Conservation (phyloP, 2,113 vertebrate species). For the Uropsilus gracilis region DNA sequence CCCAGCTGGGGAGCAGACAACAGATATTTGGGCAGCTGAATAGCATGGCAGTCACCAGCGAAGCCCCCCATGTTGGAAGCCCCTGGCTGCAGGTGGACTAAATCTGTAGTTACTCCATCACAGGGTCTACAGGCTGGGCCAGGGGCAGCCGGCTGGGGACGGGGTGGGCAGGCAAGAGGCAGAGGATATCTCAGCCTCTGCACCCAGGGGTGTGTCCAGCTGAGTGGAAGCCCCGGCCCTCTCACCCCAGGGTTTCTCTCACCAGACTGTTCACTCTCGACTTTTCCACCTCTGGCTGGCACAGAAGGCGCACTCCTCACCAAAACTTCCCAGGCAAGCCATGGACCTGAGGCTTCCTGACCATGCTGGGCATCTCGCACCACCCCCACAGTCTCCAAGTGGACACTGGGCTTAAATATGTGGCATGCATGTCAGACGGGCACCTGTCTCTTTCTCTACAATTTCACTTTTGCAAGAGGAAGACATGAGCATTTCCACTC, state of each 20-base stretch:
- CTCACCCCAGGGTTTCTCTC: background rate
- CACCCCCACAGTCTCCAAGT: too few relatives aligned
- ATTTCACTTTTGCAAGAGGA: background rate
- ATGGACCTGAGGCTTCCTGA: background rate
- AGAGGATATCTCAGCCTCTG: background rate
- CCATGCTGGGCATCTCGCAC: background rate
- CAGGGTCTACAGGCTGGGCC: background rate
- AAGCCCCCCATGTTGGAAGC: too few relatives aligned
- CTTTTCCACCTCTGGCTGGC: background rate
- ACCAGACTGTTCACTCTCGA: background rate
- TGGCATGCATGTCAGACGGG: too few relatives aligned
- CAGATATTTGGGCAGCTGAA: too few relatives aligned
- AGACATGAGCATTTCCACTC: background rate
- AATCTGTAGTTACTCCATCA: background rate
- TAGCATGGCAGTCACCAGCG: too few relatives aligned
- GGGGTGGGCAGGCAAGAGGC: background rate
- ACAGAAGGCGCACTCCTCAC: background rate
- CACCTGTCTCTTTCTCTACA: background rate
- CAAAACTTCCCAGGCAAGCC: too few relatives aligned
- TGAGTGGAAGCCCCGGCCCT: background rate
- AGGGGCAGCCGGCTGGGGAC: rapidly evolving
- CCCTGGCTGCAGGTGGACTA: background rate
- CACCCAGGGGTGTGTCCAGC: too few relatives aligned
- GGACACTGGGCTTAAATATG: too few relatives aligned
- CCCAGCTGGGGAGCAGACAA: too few relatives aligned